Evolutionary conservation across 1,140 invertebrate species (phyloP).

Genomic region (Mercenaria mercenaria): DNA sequence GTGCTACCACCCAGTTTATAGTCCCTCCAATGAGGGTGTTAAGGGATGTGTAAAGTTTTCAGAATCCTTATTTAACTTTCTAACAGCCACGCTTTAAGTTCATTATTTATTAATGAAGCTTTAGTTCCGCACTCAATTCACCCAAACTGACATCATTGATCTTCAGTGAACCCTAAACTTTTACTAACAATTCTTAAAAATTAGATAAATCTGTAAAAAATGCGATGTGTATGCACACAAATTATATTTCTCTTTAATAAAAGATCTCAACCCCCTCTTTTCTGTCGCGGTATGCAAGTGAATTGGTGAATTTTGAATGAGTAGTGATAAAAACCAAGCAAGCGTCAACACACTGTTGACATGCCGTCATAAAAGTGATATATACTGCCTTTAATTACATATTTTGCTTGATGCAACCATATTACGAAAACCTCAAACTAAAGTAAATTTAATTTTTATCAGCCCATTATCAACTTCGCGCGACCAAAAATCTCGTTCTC

Average conservation of each 20-base stretch:
- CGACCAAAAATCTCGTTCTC: conserved; percentile 38
- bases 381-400: conserved; percentile 44
- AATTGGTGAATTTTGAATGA: conserved; percentile 24
- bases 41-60: background rate
- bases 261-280: background rate
- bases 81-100: conserved; percentile 4
- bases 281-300: background rate
- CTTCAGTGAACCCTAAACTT: conserved; percentile 4
- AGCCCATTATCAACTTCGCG: conserved; percentile 32
- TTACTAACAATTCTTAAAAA: conserved; percentile 8
- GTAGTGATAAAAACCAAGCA: conserved; percentile 24
- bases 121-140: conserved; percentile 37
- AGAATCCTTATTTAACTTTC: conserved; percentile 23
- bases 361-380: conserved; percentile 42
- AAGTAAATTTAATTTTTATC: conserved; percentile 23
- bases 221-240: conserved; percentile 2
- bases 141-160: conserved; percentile 26
- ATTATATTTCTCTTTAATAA: conserved; percentile 17
- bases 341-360: conserved; percentile 12
- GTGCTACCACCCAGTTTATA: background rate
- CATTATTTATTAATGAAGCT: conserved; percentile 16
- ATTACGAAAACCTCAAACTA: conserved; percentile 27
- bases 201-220: conserved; percentile 28
- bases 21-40: background rate
- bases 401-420: conserved; percentile 34